Evolutionary conservation across 2,113 vertebrate genomes (phyloP), one percentile per base, ranked within the genome.

Genomic region (Pelobates fuscus): DNA sequence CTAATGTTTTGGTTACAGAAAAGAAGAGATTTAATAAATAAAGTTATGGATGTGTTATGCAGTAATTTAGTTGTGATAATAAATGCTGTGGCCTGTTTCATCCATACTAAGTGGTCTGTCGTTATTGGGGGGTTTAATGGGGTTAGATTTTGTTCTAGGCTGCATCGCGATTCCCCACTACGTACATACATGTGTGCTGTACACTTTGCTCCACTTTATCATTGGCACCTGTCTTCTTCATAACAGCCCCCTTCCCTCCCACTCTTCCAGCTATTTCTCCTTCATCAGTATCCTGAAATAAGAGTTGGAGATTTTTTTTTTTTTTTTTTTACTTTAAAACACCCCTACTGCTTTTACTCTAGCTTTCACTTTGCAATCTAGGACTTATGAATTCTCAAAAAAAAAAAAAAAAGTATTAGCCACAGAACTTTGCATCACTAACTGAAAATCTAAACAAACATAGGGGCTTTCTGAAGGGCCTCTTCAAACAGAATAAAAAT

Each of bases 261-360:
- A 26, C 52, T 14, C 52, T n/a, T 55, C 49, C 14, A 70, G 20
- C 12, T 23, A 29, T 26, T 18, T 63, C 49, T n/a, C 66, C 41
- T 59, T 74, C 15, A 67, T 66, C 37, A 20, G 23, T 60, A 30
- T 67, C 63, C 63, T 60, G 52, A 76, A 76, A 76, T 67, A 76
- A 67, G 52, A n/a, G n/a, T n/a, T n/a, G n/a, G n/a, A n/a, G n/a
- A n/a, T n/a, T n/a, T n/a, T n/a, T n/a, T n/a, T n/a, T n/a, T n/a
- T n/a, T n/a, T n/a, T 59, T 59, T 67, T 76, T 76, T 76, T 55
- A 46, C 63, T 67, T 76, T 60, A 59, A 76, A 67, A 54, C 25
- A 20, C 46, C 52, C 54, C 63, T 76, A 63, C 64, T 59, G 72
- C 72, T 67, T 63, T 63, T 76, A 5, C 12, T 30, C 64, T 46